A percentile compares a stretch with the other conserved stretches of the same genome.
These are phyloP conservation scores for Dichetophora obliterata DNA, from an alignment of 2,888 invertebrate genomes.

Conservation along the genomic window DNA sequence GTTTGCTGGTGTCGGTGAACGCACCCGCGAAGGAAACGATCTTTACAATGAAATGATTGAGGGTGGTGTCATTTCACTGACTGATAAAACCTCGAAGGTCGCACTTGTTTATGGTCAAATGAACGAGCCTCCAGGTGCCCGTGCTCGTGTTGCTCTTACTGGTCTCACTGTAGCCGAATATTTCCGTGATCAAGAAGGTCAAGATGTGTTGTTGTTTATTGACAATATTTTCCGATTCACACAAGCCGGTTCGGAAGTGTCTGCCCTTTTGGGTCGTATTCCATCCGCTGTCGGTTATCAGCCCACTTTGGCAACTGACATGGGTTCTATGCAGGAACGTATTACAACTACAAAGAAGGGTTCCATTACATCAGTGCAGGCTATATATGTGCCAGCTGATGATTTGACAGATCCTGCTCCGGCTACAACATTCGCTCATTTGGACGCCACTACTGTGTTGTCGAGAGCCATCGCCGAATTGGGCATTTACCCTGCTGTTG, in stretches of 20 bases:
- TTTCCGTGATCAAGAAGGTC: constrained; percentile 94
- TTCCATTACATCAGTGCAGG: constrained; percentile 95
- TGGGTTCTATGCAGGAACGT: constrained; percentile 97
- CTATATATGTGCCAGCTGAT: constrained; percentile 95
- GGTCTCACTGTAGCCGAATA: constrained; percentile 94
- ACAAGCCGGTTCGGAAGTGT: constrained; percentile 90
- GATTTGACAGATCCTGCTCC: constrained; percentile 97
- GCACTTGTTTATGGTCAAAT: constrained; percentile 78
- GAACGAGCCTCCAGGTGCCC: constrained; percentile 87
- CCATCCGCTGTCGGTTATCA: constrained; percentile 96
- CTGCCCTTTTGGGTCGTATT: constrained; percentile 93
- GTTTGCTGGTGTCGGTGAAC: constrained; percentile 95
- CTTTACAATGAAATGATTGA: constrained; percentile 97
- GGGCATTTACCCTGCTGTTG: constrained; percentile 94
- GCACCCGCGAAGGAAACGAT: constrained; percentile 95
- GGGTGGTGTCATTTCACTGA: constrained; percentile 90
- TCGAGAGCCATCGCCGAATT: constrained; percentile 93
- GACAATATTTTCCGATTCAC: constrained; percentile 97
- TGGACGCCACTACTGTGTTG: constrained; percentile 95
- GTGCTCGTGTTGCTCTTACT: constrained; percentile 92
- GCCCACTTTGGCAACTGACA: constrained; percentile 94
- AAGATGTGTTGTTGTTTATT: constrained; percentile 94
- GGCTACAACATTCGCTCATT: constrained; percentile 95
- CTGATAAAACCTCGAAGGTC: constrained; percentile 86
- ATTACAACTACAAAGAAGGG: constrained; percentile 96